These are phyloP conservation scores for Drosophila simulans DNA, from an alignment of 1,140 invertebrate genomes.

Conservation along the genomic window DNA sequence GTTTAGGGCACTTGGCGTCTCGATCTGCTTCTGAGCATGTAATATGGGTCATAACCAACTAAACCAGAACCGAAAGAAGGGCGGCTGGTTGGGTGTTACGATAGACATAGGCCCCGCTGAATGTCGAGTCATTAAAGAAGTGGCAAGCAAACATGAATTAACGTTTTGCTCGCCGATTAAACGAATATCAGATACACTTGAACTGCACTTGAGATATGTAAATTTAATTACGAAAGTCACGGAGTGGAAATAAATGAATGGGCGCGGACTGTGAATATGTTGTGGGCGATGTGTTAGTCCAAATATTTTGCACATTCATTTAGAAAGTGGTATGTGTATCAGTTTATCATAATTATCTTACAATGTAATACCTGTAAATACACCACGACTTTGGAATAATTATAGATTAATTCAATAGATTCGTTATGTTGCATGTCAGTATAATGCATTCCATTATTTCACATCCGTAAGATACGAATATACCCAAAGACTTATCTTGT, in stretches of 20 bases:
- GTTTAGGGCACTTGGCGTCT: constrained; percentile 41
- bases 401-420: too few relatives aligned
- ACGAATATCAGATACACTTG: constrained; percentile 47
- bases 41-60: constrained; percentile 71
- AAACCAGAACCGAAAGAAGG: constrained; percentile 61
- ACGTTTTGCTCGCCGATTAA: constrained; percentile 11
- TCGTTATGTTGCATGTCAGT: too few relatives aligned
- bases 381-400: too few relatives aligned
- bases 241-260: not conserved
- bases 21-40: constrained; percentile 44
- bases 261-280: not conserved
- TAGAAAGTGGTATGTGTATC: not conserved
- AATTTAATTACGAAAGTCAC: constrained; percentile 8
- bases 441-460: too few relatives aligned
- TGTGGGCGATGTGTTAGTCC: not conserved
- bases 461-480: too few relatives aligned
- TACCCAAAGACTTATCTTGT: too few relatives aligned
- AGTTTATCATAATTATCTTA: too few relatives aligned
- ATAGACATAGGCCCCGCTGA: constrained; percentile 6
- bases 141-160: constrained; percentile 31
- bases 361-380: too few relatives aligned
- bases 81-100: constrained; percentile 5
- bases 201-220: not conserved
- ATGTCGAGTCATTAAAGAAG: constrained; percentile 70
- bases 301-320: not conserved